These are phyloP conservation scores for Xestia rhomboidea DNA, from an alignment of 2,888 invertebrate genomes.

Conservation along the genomic window DNA sequence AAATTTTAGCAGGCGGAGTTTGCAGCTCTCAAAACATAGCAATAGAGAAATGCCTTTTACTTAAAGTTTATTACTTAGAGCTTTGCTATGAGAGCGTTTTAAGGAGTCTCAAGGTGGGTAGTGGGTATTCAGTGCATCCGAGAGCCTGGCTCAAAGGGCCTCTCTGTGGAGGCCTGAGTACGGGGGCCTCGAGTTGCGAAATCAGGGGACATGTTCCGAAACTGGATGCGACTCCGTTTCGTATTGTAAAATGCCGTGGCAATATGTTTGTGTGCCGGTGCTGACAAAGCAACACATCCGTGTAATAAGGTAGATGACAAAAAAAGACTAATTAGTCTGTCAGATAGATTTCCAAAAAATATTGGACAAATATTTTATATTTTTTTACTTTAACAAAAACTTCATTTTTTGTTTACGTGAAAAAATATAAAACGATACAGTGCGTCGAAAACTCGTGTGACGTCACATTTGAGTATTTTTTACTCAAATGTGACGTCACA, in stretches of 20 bases:
- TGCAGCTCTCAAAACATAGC: conserved; percentile 49
- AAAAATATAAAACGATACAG: too few relatives aligned
- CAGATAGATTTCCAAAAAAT: too few relatives aligned
- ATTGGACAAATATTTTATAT: too few relatives aligned
- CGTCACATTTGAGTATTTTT: too few relatives aligned
- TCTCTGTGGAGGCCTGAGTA: conserved; percentile 67
- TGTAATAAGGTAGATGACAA: too few relatives aligned
- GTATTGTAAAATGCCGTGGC: not conserved
- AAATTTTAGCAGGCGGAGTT: conserved; percentile 36
- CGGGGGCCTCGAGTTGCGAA: conserved; percentile 40
- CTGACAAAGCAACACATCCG: not conserved
- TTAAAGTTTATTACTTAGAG: conserved; percentile 79
- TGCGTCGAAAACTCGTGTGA: too few relatives aligned
- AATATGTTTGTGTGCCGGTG: not conserved
- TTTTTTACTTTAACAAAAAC: too few relatives aligned
- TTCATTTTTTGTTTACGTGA: too few relatives aligned
- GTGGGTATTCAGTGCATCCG: conserved; percentile 81
- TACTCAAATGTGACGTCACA: too few relatives aligned
- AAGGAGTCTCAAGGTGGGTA: conserved; percentile 72
- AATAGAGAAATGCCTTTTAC: conserved; percentile 64
- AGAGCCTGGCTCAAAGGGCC: conserved; percentile 82
- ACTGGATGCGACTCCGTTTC: not conserved
- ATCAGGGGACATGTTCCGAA: conserved; percentile 16
- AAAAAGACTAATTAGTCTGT: too few relatives aligned
- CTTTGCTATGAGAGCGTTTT: conserved; percentile 77